A percentile compares a stretch with the other conserved stretches of the same genome.
Evolutionary conservation across 2,797 vertebrate genomes (phyloP).

Genomic region (Buceros bicornis): DNA sequence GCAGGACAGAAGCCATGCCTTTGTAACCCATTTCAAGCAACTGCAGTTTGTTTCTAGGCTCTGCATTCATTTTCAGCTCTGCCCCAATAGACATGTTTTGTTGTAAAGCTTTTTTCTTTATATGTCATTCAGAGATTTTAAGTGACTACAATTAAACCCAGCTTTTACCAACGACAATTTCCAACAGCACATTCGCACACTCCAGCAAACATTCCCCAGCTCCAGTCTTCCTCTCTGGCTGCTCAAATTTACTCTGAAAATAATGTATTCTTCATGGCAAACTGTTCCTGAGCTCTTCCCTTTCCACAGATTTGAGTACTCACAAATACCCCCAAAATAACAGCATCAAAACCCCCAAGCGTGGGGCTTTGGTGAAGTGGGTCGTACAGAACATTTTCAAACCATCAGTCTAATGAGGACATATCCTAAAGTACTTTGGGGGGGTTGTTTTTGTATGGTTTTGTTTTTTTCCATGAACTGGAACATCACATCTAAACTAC

Average conservation of each 20-base stretch:
- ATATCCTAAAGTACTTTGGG: not conserved
- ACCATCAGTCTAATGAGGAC: not conserved
- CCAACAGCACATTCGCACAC: constrained; percentile 28
- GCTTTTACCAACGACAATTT: constrained; percentile 45
- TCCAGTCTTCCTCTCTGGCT: not conserved
- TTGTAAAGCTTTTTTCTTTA: constrained; percentile 12
- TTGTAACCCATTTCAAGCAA: not conserved
- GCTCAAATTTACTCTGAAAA: constrained; percentile 35
- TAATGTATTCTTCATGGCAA: constrained; percentile 50
- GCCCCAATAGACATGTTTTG: constrained; percentile 1
- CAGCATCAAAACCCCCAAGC: not conserved
- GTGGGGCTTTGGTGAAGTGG: not conserved
- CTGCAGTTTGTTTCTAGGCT: constrained; percentile 3
- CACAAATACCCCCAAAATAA: not conserved
- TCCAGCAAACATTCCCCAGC: constrained; percentile 13
- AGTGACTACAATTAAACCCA: constrained; percentile 57
- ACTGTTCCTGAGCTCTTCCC: constrained; percentile 8
- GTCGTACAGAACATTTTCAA: not conserved
- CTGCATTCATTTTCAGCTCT: not conserved
- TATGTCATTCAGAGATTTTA: not conserved
- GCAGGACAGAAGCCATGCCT: not conserved
- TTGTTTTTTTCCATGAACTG: not conserved
- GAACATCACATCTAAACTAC: constrained; percentile 6
- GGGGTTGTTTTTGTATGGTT: not conserved
- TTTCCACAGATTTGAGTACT: not conserved